Conservation (phyloP, 2,797 vertebrate species). For the Acipenser transmontanus region DNA sequence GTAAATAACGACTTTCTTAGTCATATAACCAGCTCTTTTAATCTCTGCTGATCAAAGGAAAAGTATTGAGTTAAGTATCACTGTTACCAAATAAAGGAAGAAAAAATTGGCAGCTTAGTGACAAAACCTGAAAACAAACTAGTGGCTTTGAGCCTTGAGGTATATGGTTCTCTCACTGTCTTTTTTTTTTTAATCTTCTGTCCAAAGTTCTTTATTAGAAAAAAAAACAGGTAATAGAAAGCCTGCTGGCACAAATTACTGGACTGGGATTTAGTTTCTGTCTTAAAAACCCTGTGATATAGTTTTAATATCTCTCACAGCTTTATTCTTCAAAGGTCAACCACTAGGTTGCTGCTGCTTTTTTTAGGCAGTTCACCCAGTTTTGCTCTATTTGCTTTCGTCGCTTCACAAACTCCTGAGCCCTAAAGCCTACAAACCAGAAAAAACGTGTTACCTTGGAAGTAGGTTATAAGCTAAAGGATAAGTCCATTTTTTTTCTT, state of each 20-base stretch:
- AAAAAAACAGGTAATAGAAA: conserved; percentile 44
- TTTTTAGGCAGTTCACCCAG: conserved; percentile 38
- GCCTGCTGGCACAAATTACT: conserved; percentile 32
- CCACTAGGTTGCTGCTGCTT: conserved; percentile 32
- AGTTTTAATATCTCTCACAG: conserved; percentile 37
- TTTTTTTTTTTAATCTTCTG: conserved; percentile 34
- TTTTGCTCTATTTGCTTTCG: conserved; percentile 29
- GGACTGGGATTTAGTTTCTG: conserved; percentile 35
- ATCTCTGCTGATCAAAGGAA: conserved; percentile 45
- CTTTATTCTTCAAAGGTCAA: conserved; percentile 53
- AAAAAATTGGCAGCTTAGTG: conserved; percentile 48
- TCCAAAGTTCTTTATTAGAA: conserved; percentile 30
- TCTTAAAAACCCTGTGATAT: conserved; percentile 40
- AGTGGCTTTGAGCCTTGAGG: conserved; percentile 33
- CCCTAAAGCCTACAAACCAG: conserved; percentile 34
- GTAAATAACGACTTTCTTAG: conserved; percentile 42
- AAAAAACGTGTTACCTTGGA: conserved; percentile 44
- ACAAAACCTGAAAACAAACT: conserved; percentile 52
- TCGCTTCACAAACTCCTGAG: conserved; percentile 37
- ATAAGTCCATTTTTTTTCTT: conserved; percentile 47
- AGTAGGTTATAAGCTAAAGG: conserved; percentile 43
- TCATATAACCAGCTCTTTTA: conserved; percentile 54
- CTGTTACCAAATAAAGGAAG: conserved; percentile 48
- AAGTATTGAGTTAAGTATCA: conserved; percentile 57
- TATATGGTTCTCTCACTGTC: conserved; percentile 34